These are phyloP conservation scores for Aproaerema taeniolella DNA, from an alignment of 2,888 invertebrate species.

Conservation along the genomic window DNA sequence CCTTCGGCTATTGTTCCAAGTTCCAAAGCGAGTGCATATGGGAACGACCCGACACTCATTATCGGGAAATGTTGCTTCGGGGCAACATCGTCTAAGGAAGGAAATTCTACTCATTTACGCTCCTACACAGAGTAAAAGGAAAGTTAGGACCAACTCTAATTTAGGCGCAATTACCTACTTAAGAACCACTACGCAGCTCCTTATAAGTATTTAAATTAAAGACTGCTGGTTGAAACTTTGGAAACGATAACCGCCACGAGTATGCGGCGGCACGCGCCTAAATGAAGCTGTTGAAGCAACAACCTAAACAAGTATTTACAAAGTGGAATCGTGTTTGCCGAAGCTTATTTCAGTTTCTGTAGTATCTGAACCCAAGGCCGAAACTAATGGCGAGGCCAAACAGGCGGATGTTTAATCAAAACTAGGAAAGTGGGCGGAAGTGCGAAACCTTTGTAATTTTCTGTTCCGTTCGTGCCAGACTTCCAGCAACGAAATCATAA, in stretches of 20 bases:
- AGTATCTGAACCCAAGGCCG: slow-evolving; percentile 22
- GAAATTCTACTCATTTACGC: too few species aligned
- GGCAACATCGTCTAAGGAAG: too few species aligned
- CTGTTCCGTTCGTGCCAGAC: slow-evolving; percentile 7
- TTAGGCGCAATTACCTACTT: too few species aligned
- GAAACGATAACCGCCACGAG: slow-evolving; percentile 6
- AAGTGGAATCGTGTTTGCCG: slow-evolving; percentile 35
- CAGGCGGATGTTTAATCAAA: slow-evolving; percentile 28
- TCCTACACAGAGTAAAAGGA: too few species aligned
- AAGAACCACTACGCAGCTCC: too few species aligned
- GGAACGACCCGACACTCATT: background rate
- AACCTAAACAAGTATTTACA: slow-evolving; percentile 27
- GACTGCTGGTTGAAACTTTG: too few species aligned
- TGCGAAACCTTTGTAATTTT: slow-evolving; percentile 19
- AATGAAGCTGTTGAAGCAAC: slow-evolving; percentile 18
- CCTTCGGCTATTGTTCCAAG: slow-evolving; percentile 13
- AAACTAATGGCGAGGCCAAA: slow-evolving; percentile 24
- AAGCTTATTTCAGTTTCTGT: slow-evolving; percentile 26
- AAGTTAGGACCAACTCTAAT: too few species aligned
- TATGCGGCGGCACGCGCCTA: slow-evolving; percentile 7
- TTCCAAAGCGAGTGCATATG: slow-evolving; percentile 7
- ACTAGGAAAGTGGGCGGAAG: slow-evolving; percentile 22
- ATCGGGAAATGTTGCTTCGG: background rate
- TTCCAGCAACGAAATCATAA: slow-evolving; percentile 20
- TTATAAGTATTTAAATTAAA: too few species aligned